phyloP scores from a whole-genome alignment of 1,140 invertebrate genomes.

The Lasioglossum baleicum region DNA sequence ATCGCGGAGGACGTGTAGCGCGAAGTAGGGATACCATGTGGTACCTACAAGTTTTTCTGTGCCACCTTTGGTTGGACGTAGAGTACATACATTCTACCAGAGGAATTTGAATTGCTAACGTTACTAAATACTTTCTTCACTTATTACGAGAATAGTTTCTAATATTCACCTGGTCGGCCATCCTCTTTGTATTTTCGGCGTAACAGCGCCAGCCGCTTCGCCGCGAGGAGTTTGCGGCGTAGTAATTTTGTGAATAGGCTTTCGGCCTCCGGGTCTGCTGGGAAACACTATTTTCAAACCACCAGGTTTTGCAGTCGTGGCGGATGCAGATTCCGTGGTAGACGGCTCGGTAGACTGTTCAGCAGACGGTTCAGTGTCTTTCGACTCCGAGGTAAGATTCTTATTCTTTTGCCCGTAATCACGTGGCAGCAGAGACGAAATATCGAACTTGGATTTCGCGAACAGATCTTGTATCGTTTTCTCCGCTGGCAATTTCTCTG shows the following conservation, averaged over 20 bases:
- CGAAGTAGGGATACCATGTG: too few relatives aligned
- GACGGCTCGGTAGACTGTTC: slow-evolving; percentile 47
- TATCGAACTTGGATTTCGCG: slow-evolving; percentile 80
- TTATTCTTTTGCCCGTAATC: slow-evolving; percentile 79
- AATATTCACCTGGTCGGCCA: slow-evolving; percentile 88
- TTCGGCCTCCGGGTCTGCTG: slow-evolving; percentile 87
- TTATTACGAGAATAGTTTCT: too few relatives aligned
- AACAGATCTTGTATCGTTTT: slow-evolving; percentile 76
- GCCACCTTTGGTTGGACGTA: too few relatives aligned
- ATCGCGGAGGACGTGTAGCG: too few relatives aligned
- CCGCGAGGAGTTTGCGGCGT: slow-evolving; percentile 77
- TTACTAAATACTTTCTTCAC: too few relatives aligned
- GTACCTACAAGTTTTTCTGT: too few relatives aligned
- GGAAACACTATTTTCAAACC: slow-evolving; percentile 89
- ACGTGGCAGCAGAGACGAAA: slow-evolving; percentile 83
- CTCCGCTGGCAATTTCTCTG: slow-evolving; percentile 67
- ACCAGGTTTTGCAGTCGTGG: slow-evolving; percentile 73
- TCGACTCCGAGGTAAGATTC: slow-evolving; percentile 30
- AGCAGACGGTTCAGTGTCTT: neutral
- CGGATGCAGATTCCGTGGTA: slow-evolving; percentile 57
- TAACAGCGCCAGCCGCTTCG: slow-evolving; percentile 76
- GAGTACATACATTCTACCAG: too few relatives aligned
- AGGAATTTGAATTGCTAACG: too few relatives aligned
- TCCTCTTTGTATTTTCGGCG: slow-evolving; percentile 88
- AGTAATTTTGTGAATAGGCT: slow-evolving; percentile 82